A percentile compares a stretch with the other conserved stretches of the same genome.
Evolutionary conservation across 2,113 vertebrate genomes (phyloP).

Genomic region (Nettapus auritus): DNA sequence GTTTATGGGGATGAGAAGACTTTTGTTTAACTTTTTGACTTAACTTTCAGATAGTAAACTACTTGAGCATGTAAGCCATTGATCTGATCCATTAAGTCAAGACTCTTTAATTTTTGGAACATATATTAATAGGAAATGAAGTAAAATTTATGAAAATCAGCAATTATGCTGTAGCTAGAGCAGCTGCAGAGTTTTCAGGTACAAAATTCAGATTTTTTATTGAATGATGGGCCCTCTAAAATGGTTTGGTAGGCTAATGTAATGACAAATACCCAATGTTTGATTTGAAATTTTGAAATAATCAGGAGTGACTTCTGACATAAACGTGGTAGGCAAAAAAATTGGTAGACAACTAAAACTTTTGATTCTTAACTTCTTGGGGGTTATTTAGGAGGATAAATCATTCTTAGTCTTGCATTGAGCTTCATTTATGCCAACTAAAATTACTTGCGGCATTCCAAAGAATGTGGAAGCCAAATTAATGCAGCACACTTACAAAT

Average conservation of each 20-base stretch:
- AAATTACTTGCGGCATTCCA: background rate
- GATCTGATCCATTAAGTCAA: background rate
- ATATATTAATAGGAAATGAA: background rate
- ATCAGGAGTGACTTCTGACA: background rate
- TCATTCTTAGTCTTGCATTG: background rate
- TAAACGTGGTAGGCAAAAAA: background rate
- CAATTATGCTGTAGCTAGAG: background rate
- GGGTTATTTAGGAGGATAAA: background rate
- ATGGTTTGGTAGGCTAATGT: background rate
- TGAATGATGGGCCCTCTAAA: fast-evolving
- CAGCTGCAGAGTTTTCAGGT: background rate
- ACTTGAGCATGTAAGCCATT: background rate
- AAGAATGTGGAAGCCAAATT: background rate
- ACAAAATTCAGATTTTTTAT: background rate
- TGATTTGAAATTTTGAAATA: background rate
- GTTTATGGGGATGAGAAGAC: background rate
- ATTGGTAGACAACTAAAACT: background rate
- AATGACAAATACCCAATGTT: background rate
- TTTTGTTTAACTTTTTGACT: background rate
- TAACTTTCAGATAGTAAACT: background rate
- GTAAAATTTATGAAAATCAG: background rate
- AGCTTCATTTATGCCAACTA: background rate
- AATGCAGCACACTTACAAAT: background rate
- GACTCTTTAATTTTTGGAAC: background rate
- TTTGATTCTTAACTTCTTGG: background rate